Base-by-base conservation (phyloP, 2,888 invertebrate genomes). In the Trichogramma evanescens region DNA sequence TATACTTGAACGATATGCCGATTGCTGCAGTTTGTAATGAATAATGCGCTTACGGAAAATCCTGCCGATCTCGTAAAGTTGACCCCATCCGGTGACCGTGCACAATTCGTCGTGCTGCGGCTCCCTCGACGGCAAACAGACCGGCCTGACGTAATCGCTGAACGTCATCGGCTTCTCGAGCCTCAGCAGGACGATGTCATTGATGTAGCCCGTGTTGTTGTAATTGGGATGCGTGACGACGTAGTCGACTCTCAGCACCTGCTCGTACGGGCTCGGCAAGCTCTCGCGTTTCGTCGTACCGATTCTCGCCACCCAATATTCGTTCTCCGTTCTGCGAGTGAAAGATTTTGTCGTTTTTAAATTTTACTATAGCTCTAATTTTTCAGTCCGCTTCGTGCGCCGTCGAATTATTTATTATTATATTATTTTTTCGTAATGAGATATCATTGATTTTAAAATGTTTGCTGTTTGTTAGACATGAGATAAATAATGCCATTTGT, bases 41-140 rank as follows among this genome's bases (percentile, higher is more conserved):
- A 42, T 10, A 26, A 40, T 54, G n/a, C 44, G 75, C 89, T 87
- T 80, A 91, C 90, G 91, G 74, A 90, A 90, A 59, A 89, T 87
- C 63, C 89, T 80, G 57, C 89, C 89, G 63, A 88, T 86, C 78
- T 91, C 90, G 69, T 87, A 88, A 0, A 89, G 81, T 72, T 90
- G 89, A 41, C 91, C 91, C 90, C 90, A 90, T 5, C 91, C 90
- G 9, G 90, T 84, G 13, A 90, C 88, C 0, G 89, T 89, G 74
- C 91, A 91, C 66, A 85, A 82, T 1, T 83, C 81, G 0, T 88
- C 88, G 65, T 87, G 85, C 40, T 82, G 81, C 0, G 86, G 83
- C 50, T 81, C 80, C 9, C 81, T 77, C n/a, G 82, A 79, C 4
- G 90, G 90, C 58, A 87, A 74, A 69, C 86, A 87, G 40, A 86